phyloP scores from a whole-genome alignment of 2,888 invertebrate species.

The Campoletis raptor region DNA sequence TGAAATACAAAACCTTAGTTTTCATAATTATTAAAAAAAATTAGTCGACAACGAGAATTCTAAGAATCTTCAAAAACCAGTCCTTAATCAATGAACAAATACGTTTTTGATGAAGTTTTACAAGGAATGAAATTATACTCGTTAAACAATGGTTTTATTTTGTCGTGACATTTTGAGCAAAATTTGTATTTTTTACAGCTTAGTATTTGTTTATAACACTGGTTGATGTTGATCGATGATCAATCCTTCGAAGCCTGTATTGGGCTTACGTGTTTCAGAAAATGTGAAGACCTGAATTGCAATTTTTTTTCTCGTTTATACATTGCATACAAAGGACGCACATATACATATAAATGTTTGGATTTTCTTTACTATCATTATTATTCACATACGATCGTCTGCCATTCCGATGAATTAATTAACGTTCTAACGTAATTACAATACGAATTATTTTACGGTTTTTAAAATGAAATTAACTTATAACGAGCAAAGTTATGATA shows the following conservation, averaged over 20 bases:
- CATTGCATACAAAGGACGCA: neutral
- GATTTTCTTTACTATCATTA: neutral
- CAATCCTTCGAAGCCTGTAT: neutral
- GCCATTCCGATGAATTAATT: neutral
- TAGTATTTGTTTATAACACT: neutral
- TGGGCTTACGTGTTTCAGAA: neutral
- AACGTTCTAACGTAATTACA: neutral
- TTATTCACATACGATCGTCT: slow-evolving; percentile 3
- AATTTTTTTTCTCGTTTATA: neutral
- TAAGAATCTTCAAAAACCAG: no score
- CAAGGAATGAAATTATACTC: neutral
- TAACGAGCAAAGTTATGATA: neutral
- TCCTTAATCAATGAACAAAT: neutral
- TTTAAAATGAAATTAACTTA: neutral
- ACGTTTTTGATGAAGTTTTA: neutral
- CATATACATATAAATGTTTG: neutral
- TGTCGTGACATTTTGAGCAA: neutral
- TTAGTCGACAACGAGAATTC: no score
- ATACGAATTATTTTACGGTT: neutral
- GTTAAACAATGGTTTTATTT: neutral
- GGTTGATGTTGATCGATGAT: neutral
- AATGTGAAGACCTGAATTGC: neutral
- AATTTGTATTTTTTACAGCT: neutral
- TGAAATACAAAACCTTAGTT: no score
- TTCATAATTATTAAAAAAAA: no score